phyloP scores from a whole-genome alignment of 2,888 invertebrate species.

The Tanypteryx hageni region DNA sequence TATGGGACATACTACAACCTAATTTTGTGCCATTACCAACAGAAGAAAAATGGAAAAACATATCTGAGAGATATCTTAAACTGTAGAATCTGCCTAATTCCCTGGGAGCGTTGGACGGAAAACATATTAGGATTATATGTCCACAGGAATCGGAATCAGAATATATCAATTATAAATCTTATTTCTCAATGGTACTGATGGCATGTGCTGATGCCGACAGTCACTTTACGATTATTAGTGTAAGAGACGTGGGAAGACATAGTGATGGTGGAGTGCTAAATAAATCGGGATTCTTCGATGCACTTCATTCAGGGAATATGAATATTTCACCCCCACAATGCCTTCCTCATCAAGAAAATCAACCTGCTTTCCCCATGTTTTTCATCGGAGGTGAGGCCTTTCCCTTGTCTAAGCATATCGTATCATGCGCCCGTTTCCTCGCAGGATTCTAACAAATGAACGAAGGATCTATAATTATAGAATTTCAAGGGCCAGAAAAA shows the following conservation, averaged over 20 bases:
- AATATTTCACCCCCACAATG: background rate
- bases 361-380: background rate
- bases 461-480: background rate
- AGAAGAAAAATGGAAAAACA: slow-evolving; percentile 16
- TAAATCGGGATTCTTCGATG: background rate
- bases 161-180: slow-evolving; percentile 10
- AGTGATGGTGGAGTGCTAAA: slow-evolving; percentile 13
- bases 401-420: background rate
- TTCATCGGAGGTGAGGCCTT: background rate
- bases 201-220: slow-evolving; percentile 31
- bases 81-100: slow-evolving; percentile 16
- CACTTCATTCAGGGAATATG: background rate
- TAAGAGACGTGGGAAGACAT: slow-evolving; percentile 27
- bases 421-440: background rate
- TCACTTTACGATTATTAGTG: background rate
- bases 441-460: background rate
- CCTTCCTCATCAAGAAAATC: slow-evolving; percentile 33
- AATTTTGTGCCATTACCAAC: slow-evolving; percentile 15
- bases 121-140: slow-evolving; percentile 24
- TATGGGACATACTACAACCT: background rate
- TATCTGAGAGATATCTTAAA: background rate
- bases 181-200: slow-evolving; percentile 14
- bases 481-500: slow-evolving; percentile 21
- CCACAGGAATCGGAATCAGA: background rate
- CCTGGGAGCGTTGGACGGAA: slow-evolving; percentile 7